phyloP scores from a whole-genome alignment of 2,888 invertebrate genomes.

The Priocnemis perturbator region DNA sequence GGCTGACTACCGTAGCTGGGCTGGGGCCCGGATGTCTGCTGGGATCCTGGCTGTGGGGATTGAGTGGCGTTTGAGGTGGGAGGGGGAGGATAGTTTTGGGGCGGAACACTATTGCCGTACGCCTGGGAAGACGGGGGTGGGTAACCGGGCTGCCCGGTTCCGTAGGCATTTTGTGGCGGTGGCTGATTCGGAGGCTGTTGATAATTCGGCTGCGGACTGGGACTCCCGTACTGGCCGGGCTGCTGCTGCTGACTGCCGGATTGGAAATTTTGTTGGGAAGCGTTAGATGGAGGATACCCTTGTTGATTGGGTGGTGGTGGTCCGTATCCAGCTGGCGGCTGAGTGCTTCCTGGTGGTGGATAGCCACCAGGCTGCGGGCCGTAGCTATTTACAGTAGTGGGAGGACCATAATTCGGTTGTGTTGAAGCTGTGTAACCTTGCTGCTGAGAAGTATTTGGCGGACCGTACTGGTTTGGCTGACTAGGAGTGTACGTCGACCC shows the following conservation, averaged over 20 bases:
- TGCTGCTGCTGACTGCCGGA: slow-evolving; percentile 73
- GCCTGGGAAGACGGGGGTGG: slow-evolving; percentile 76
- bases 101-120: slow-evolving; percentile 74
- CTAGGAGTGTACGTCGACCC: slow-evolving; percentile 75
- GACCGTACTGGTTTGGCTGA: slow-evolving; percentile 81
- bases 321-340: slow-evolving; percentile 79
- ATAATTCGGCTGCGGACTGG: slow-evolving; percentile 73
- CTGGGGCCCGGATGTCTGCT: slow-evolving; percentile 76
- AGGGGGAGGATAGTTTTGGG: slow-evolving; percentile 77
- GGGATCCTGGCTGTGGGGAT: slow-evolving; percentile 74
- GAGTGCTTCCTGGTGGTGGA: slow-evolving; percentile 79
- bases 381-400: slow-evolving; percentile 70
- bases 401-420: slow-evolving; percentile 76
- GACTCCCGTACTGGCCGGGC: slow-evolving; percentile 72
- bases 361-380: slow-evolving; percentile 76
- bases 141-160: slow-evolving; percentile 56
- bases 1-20: slow-evolving; percentile 78
- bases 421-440: slow-evolving; percentile 80
- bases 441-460: slow-evolving; percentile 80
- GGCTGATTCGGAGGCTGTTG: slow-evolving; percentile 59
- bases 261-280: slow-evolving; percentile 73
- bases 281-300: slow-evolving; percentile 80
- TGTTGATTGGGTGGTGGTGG: slow-evolving; percentile 83
- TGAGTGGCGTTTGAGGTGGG: slow-evolving; percentile 69
- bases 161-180: slow-evolving; percentile 71